Conservation (phyloP, 2,797 vertebrate species). For the Ceryle rudis region DNA sequence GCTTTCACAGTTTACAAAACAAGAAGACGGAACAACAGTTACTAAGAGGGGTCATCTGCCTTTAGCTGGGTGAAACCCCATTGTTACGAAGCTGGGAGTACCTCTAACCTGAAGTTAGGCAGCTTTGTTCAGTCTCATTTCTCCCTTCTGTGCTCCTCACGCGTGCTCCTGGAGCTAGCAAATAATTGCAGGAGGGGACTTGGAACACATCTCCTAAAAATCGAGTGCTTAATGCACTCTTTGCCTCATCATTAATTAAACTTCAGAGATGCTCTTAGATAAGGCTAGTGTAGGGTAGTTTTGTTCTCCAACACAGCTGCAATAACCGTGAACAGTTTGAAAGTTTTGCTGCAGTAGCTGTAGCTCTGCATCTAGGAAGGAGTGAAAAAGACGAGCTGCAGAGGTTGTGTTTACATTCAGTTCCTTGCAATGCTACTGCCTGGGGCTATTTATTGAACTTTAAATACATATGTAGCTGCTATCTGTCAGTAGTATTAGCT, state of each 20-base stretch:
- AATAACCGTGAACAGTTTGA: not conserved
- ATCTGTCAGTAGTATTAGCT: not conserved
- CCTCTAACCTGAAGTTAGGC: not conserved
- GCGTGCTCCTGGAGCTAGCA: rapidly evolving
- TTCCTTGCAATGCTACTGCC: not conserved
- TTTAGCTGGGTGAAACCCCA: not conserved
- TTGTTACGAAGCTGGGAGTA: not conserved
- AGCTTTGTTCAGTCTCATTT: not conserved
- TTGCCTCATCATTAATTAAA: not conserved
- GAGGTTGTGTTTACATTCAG: not conserved
- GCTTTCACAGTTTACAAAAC: not conserved
- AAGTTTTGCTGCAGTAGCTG: not conserved
- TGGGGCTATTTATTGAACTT: conserved; percentile 2
- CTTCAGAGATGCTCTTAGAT: not conserved
- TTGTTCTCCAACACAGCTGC: not conserved
- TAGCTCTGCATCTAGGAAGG: not conserved
- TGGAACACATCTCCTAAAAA: not conserved
- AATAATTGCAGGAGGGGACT: not conserved
- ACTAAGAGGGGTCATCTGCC: not conserved
- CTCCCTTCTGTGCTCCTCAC: not conserved
- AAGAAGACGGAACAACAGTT: rapidly evolving
- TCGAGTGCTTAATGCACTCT: not conserved
- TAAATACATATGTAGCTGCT: not conserved
- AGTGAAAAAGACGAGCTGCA: not conserved
- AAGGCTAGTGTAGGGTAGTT: not conserved